Evolutionary conservation across 2,888 invertebrate genomes (phyloP), one percentile per base, ranked within the genome.

Genomic region (Drosophila meridiana): DNA sequence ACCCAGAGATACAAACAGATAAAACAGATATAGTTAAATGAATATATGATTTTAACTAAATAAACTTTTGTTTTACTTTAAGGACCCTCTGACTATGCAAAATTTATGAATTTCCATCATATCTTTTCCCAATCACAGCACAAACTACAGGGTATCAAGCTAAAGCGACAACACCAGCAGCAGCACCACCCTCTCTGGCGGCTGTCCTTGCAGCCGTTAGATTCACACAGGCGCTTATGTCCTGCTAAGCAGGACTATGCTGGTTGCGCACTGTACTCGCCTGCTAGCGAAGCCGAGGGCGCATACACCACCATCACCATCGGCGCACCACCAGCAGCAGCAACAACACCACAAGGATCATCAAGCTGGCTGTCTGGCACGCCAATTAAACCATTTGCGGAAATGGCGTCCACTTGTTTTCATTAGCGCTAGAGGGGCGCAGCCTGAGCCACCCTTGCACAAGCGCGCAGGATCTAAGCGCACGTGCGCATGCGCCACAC

Each of bases 401-500:
- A 88, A 76, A 90, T 81, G 80, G 77, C 83, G 77, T 88, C 87
- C 87, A 87, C 87, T 87, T 87, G 87, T 87, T 90, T 86, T 90
- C 78, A 87, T 88, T 87, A 75, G 60, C 76, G 67, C 45, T 69
- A 63, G 70, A 72, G 75, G 78, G 83, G 64, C 64, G 68, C 69
- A 30, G 56, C 30, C n/a, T 55, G 36, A 73, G 47, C 75, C 80
- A 82, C 76, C 83, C 82, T 76, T 75, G 62, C 42, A 42, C 32
- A 55, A 32, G 28, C 40, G 55, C 71, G 71, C 76, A 79, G 83
- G 62, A 79, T 59, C 75, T 59, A 56, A 69, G 65, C 87, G 87
- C 87, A 88, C 90, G 90, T 90, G 90, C 89, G 83, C 73, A 75
- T 83, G 89, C 82, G 90, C 72, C 81, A 88, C 87, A 87, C 87